These are phyloP conservation scores for Subanguina moxae DNA, from an alignment of 1,140 invertebrate species.

Conservation along the genomic window DNA sequence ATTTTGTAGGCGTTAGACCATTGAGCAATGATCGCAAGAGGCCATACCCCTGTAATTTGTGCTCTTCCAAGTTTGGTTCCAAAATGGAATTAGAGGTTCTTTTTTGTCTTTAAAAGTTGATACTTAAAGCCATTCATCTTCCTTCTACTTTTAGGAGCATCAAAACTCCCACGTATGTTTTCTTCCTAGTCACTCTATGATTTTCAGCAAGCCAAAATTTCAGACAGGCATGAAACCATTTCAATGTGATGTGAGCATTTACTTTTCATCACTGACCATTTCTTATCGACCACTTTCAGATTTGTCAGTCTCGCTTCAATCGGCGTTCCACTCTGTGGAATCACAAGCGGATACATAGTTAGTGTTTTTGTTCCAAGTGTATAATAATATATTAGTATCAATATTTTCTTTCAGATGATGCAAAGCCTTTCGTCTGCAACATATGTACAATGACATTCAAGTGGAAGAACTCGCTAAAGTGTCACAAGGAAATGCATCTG, in stretches of 20 bases:
- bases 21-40: slow-evolving; percentile 46
- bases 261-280: not conserved
- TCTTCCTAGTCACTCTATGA: no score
- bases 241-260: slow-evolving; percentile 47
- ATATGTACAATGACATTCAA: slow-evolving; percentile 59
- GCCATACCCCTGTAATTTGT: slow-evolving; percentile 56
- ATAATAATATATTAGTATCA: no score
- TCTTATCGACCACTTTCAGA: slow-evolving; percentile 34
- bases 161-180: slow-evolving; percentile 49
- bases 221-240: slow-evolving; percentile 57
- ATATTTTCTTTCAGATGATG: slow-evolving; percentile 28
- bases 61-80: slow-evolving; percentile 54
- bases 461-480: slow-evolving; percentile 59
- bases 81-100: slow-evolving; percentile 57
- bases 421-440: slow-evolving; percentile 57
- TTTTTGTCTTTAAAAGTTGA: no score
- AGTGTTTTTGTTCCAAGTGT: not conserved
- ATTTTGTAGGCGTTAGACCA: not conserved
- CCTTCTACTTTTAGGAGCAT: slow-evolving; percentile 34
- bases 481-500: slow-evolving; percentile 59
- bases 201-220: slow-evolving; percentile 53
- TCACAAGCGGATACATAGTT: slow-evolving; percentile 55
- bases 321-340: slow-evolving; percentile 58
- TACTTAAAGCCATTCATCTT: no score
- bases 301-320: slow-evolving; percentile 58